A percentile compares a stretch with the other conserved stretches of the same genome.
Evolutionary conservation across 2,888 invertebrate species (phyloP).

Genomic region (Xestia rhomboidea): DNA sequence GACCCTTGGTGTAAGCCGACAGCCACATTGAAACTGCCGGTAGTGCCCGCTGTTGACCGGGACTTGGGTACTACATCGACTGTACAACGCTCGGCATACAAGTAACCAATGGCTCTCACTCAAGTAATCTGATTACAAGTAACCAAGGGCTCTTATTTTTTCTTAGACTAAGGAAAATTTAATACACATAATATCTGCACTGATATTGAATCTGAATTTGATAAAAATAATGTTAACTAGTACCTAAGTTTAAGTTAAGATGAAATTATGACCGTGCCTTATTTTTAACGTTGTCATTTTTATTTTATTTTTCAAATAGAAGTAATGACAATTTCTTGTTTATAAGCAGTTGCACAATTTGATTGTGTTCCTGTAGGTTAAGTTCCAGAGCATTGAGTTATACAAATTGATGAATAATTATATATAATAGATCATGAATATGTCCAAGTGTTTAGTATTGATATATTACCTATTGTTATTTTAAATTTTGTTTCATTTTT

Average conservation of each 20-base stretch:
- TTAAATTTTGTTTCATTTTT: background rate
- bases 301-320: background rate
- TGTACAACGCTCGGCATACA: too few species aligned
- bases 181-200: background rate
- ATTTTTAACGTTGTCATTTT: constrained; percentile 19
- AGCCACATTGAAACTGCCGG: too few species aligned
- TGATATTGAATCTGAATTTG: constrained; percentile 17
- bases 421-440: constrained; percentile 60
- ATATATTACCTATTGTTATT: background rate
- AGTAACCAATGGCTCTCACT: too few species aligned
- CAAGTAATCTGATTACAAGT: too few species aligned
- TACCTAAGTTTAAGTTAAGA: constrained; percentile 2
- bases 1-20: too few species aligned
- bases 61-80: too few species aligned
- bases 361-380: constrained; percentile 38
- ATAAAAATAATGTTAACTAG: background rate
- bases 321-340: background rate
- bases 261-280: constrained; percentile 2
- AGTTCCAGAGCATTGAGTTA: constrained; percentile 28
- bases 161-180: background rate
- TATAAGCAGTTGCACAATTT: constrained; percentile 23
- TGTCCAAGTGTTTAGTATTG: background rate
- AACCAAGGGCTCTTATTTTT: background rate
- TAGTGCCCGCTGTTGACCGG: too few species aligned
- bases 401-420: constrained; percentile 54